A percentile compares a stretch with the other conserved stretches of the same genome.
phyloP scores from a whole-genome alignment of 2,113 vertebrate species.

The Scartelaos histophorus region DNA sequence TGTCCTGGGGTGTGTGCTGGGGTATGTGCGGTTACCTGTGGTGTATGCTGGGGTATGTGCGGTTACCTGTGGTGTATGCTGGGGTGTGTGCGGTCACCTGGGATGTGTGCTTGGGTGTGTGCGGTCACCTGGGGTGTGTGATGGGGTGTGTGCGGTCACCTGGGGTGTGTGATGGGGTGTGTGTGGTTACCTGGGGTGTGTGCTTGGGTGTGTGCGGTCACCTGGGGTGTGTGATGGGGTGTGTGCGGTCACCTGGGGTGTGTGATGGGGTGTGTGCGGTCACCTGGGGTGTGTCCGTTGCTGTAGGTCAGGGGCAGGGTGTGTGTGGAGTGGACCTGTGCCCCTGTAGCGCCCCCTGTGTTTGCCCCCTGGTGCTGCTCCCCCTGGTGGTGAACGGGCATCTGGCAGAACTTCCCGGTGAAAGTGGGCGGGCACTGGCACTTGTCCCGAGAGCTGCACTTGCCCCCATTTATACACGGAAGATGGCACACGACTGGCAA shows the following conservation, averaged over 20 bases:
- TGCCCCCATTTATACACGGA: constrained; percentile 96
- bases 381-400: constrained; percentile 74
- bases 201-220: too few relatives aligned
- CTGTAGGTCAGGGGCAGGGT: constrained; percentile 92
- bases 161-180: too few relatives aligned
- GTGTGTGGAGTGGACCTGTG: constrained; percentile 91
- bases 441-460: constrained; percentile 92
- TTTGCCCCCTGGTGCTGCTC: constrained; percentile 40
- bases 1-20: too few relatives aligned
- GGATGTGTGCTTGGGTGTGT: too few relatives aligned
- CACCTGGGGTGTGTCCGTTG: constrained; percentile 90
- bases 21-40: constrained; percentile 80
- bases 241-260: too few relatives aligned
- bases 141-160: too few relatives aligned
- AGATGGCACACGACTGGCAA: constrained; percentile 93
- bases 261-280: constrained; percentile 18
- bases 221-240: too few relatives aligned
- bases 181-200: too few relatives aligned
- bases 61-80: too few relatives aligned
- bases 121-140: too few relatives aligned
- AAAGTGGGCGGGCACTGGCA: constrained; percentile 96
- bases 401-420: constrained; percentile 96
- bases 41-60: constrained; percentile 84
- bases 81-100: too few relatives aligned
- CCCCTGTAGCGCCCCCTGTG: constrained; percentile 59